Evolutionary conservation across 2,888 invertebrate genomes (phyloP).

Genomic region (Julus scanicus): DNA sequence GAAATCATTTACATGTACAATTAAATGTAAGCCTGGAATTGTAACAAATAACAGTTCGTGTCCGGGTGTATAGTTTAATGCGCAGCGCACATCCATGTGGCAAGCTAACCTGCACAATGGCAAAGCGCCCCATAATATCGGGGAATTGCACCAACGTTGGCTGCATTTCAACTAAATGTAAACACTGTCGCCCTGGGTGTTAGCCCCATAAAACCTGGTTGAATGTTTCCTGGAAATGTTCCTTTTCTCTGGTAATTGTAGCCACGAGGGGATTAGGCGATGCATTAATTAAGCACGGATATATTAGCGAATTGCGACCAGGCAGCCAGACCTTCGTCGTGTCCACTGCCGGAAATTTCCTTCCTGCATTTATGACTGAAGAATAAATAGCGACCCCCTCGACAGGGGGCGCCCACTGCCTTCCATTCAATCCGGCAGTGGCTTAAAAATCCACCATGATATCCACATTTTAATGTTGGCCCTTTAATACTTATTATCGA

Average conservation of each 20-base stretch:
- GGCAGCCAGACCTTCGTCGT: conserved; percentile 15
- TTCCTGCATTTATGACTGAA: conserved; percentile 27
- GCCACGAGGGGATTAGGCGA: conserved; percentile 51
- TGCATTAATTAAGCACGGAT: conserved; percentile 49
- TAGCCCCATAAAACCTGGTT: conserved; percentile 48
- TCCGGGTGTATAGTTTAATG: neutral
- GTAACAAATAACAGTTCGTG: neutral
- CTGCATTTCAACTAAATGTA: conserved; percentile 52
- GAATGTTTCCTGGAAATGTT: conserved; percentile 51
- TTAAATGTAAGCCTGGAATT: conserved; percentile 13
- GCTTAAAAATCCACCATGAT: conserved; percentile 12
- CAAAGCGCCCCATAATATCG: conserved; percentile 38
- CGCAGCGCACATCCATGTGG: neutral
- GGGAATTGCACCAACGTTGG: conserved; percentile 38
- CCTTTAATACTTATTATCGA: conserved; percentile 10
- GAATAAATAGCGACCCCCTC: conserved; percentile 24
- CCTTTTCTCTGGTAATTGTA: conserved; percentile 50
- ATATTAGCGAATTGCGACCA: conserved; percentile 32
- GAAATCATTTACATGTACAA: neutral
- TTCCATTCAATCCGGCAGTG: neutral
- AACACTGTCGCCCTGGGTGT: conserved; percentile 52
- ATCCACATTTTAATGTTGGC: conserved; percentile 5
- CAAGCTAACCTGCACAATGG: neutral
- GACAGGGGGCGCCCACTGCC: conserved; percentile 30
- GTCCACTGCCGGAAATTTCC: conserved; percentile 35